Percentiles rank a stretch among this genome's conserved stretches.
Conservation (phyloP, 2,797 vertebrate genomes). For the Tapera naevia region DNA sequence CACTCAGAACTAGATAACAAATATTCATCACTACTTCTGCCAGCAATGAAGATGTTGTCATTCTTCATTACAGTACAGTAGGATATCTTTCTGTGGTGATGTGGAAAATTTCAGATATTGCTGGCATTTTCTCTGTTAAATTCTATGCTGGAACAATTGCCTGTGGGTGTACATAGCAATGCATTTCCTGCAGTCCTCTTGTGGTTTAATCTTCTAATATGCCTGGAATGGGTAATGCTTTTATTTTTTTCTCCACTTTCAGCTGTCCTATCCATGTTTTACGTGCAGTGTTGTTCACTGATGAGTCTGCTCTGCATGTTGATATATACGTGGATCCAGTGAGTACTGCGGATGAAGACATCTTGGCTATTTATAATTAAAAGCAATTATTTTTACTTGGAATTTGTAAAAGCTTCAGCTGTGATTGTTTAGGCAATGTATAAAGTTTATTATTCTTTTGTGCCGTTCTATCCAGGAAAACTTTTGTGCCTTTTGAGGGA, state of each 20-base stretch:
- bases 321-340: neutral
- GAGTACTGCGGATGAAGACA: accelerated
- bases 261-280: neutral
- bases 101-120: neutral
- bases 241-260: neutral
- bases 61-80: neutral
- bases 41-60: neutral
- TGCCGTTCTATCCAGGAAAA: neutral
- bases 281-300: neutral
- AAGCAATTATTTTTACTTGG: neutral
- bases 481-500: neutral
- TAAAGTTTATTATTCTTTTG: neutral
- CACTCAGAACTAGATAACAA: neutral
- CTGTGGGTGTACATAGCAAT: neutral
- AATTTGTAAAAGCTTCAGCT: neutral
- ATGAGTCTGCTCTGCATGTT: neutral
- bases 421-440: neutral
- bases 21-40: neutral
- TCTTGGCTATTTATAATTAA: neutral
- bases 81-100: neutral
- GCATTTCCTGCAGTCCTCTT: neutral
- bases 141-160: neutral
- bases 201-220: conserved; percentile 9
- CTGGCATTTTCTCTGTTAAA: neutral
- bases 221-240: neutral